Base-by-base conservation (phyloP, 2,888 invertebrate species). In the Blomia tropicalis region DNA sequence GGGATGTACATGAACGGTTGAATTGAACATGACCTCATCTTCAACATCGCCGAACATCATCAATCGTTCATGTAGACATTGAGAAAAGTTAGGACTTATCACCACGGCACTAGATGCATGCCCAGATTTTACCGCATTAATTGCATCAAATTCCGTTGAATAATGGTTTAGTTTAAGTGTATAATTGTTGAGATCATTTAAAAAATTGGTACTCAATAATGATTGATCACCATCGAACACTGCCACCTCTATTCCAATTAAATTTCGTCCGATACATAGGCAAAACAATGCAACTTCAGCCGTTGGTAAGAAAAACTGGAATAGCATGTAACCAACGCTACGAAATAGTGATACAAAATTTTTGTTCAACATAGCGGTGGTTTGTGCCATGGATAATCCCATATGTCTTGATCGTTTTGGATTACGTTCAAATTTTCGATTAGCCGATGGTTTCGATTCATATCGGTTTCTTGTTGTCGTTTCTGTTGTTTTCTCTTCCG, bases 31-130 rank as follows among this genome's bases (percentile, higher is more conserved):
- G 0, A 87, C 88, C 69, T 89, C 88, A 65, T 87, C 84, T 71
- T 89, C 88, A 0, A 87, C 82, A 27, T 86, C 84, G 70, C 83
- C 83, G 44, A 85, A 86, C 56, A 60, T 41, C 30, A 83, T 82
- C 75, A 87, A 81, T 68, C 89, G 78, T 1, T 87, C 87, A 0
- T 87, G 82, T 31, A 90, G 78, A 0, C 87, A 86, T 66, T 84
- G 84, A 0, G 91, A 87, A 70, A 91, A 93, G 72, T 91, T 91
- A 70, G 85, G 83, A 27, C 87, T 85, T 70, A 93, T 87, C 71
- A 85, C 84, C 4, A 92, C 73, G 7, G 85, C 85, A 1, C 90
- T 91, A 91, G 92, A 92, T 0, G 86, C 85, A 27, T 84, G 77
- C 0, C 91, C 92, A 1, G 74, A 74, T 36, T 79, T 75, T 0